phyloP scores from a whole-genome alignment of 2,888 invertebrate genomes.

The Callyntrura sp. region DNA sequence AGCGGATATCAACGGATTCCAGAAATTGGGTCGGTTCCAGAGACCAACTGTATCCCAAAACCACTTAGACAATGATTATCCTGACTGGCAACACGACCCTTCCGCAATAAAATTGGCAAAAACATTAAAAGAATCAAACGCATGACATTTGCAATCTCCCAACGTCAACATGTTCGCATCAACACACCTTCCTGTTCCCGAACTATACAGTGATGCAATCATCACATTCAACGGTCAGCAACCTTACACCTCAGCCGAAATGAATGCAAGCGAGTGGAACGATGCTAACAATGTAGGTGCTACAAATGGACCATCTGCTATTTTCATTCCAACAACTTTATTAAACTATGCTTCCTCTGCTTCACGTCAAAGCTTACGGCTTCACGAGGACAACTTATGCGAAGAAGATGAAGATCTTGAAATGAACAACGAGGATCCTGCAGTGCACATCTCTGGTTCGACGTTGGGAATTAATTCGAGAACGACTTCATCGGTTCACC shows the following conservation, averaged over 20 bases:
- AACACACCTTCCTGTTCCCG: slow-evolving; percentile 74
- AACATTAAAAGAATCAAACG: slow-evolving; percentile 84
- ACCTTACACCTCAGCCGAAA: slow-evolving; percentile 53
- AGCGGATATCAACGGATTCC: slow-evolving; percentile 82
- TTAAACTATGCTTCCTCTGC: slow-evolving; percentile 68
- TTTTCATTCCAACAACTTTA: slow-evolving; percentile 68
- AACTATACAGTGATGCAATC: slow-evolving; percentile 69
- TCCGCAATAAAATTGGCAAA: slow-evolving; percentile 82
- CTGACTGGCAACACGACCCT: slow-evolving; percentile 83
- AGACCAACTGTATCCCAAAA: slow-evolving; percentile 82
- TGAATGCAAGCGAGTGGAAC: slow-evolving; percentile 55
- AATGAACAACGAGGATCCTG: slow-evolving; percentile 66
- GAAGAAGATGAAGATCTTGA: slow-evolving; percentile 74
- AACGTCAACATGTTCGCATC: slow-evolving; percentile 71
- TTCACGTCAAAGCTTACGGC: slow-evolving; percentile 71
- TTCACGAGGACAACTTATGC: slow-evolving; percentile 63
- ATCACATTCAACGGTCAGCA: slow-evolving; percentile 53
- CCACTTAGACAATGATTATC: slow-evolving; percentile 83
- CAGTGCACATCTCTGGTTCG: slow-evolving; percentile 57
- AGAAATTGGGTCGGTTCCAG: slow-evolving; percentile 82
- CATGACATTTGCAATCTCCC: slow-evolving; percentile 82
- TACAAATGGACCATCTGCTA: slow-evolving; percentile 71
- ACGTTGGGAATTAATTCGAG: slow-evolving; percentile 74
- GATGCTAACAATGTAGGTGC: slow-evolving; percentile 71
- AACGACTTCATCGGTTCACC: slow-evolving; percentile 32